Base-by-base conservation (phyloP, 2,797 vertebrate genomes). In the Hippoglossus hippoglossus region DNA sequence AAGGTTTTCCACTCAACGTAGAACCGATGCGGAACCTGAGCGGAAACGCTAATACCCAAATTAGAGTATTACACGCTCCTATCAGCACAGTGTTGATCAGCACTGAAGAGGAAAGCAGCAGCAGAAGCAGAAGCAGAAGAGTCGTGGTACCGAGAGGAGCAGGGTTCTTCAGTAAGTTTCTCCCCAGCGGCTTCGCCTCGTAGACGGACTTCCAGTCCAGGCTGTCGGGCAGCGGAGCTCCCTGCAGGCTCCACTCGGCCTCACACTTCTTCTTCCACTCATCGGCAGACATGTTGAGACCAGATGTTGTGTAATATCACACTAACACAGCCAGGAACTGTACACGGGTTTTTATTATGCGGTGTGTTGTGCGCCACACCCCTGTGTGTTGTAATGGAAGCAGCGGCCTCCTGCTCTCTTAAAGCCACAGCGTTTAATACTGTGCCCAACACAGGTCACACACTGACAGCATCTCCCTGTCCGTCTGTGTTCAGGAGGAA, bases 111-210 rank as follows among this genome's bases (percentile, higher is more conserved):
- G 28, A 31, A 31, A 28, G 5, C 26, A 28, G 26, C 5, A 28
- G 26, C 26, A 31, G 28, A 31, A 39, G 31, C 31, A 31, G 31
- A 6, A 44, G 2, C 12, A 0, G 3, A 4, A n/a, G 34, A 57
- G 49, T 11, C 21, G 13, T 18, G 5, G 19, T 95, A 97, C 96
- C 96, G 81, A 94, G 89, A 22, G 96, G 96, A 7, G 93, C 78
- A 2, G 95, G 89, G 79, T 94, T 95, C 77, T 71, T 92, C 80
- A 97, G 88, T 3, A 97, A 67, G 73, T 96, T 97, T 36, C 94
- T 94, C 59, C 88, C 89, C 15, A 97, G 87, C 1, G 96, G 95
- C 34, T 89, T 92, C 39, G 88, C 90, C 25, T 94, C 88, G 13
- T 83, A 91, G 19, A 95, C 84, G 2, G 85, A 58, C 84, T 84